These are phyloP conservation scores for Calcarius lapponicus DNA, from an alignment of 2,797 vertebrate species.

Conservation along the genomic window DNA sequence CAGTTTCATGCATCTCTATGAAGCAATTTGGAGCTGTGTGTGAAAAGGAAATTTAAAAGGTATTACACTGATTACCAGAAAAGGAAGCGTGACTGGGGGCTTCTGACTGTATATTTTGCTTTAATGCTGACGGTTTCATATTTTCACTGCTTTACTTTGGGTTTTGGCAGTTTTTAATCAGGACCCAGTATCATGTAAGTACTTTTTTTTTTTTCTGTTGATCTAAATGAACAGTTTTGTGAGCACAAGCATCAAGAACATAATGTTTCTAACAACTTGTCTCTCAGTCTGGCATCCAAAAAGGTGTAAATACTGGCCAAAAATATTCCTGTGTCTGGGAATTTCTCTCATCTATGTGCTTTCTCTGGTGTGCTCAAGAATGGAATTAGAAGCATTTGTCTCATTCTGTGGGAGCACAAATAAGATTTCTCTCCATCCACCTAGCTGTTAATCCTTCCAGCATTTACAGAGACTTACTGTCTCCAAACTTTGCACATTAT, in stretches of 20 bases:
- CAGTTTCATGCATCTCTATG: not conserved
- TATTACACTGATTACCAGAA: not conserved
- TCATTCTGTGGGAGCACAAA: not conserved
- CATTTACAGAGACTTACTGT: not conserved
- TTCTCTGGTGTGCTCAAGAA: not conserved
- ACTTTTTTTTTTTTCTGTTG: not conserved
- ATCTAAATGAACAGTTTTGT: not conserved
- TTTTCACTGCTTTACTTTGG: not conserved
- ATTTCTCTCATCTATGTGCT: not conserved
- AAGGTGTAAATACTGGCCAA: not conserved
- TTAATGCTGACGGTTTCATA: not conserved
- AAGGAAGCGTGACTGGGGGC: not conserved
- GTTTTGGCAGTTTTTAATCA: not conserved
- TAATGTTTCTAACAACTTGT: not conserved
- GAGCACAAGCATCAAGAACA: not conserved
- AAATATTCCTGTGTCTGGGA: not conserved
- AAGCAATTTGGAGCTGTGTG: not conserved
- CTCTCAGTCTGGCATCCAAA: not conserved
- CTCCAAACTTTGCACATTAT: not conserved
- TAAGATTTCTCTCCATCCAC: not conserved
- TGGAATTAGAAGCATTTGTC: not conserved
- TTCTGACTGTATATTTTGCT: not conserved
- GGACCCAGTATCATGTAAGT: not conserved
- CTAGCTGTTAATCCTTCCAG: not conserved
- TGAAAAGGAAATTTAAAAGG: not conserved